Base-by-base conservation (phyloP, 1,140 invertebrate species). In the Drosophila orena region DNA sequence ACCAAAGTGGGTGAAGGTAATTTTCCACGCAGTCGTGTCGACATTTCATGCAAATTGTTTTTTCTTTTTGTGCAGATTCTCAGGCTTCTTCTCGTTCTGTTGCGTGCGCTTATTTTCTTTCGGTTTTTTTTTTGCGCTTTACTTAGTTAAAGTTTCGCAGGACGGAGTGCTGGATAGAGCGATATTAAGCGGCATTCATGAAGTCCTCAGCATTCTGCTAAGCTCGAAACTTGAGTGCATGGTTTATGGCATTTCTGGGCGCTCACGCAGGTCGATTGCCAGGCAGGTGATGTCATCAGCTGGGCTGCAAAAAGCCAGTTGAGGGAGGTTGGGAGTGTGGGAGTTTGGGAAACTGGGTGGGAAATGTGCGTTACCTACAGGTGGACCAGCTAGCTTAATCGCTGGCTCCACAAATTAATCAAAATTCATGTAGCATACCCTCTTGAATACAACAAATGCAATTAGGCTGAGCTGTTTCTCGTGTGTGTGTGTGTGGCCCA, bases 1-100 rank as follows among this genome's bases (percentile, higher is more conserved):
- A 42, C 64, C 75, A 81, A 88, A 78, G 79, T 66, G 75, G 75
- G 79, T 81, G 83, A 78, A 76, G 75, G 70, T 86, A 88, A 88
- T 86, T 89, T 86, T 72, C 70, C 71, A 76, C 66, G 71, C 64
- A 79, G 80, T 84, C 76, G 50, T 74, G 78, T 70, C 68, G 68
- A 49, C 68, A 79, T 84, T 84, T 84, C 60, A 85, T 76, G 80
- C 69, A 86, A 86, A 86, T 85, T 66, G 57, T 64, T 66, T 34
- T 47, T 47, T 30, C 24, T 73, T 60, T 73, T 73, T 47, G 42
- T 53, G 52, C 55, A 64, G 53, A 53, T 65, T 59, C 42, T 15
- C 30, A 5, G 15, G 12, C 17, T 52, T 24, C 6, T 42, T 44
- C 30, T 38, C 12, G 17, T 59, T 24, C 20, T 60, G 35, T 70